phyloP scores from a whole-genome alignment of 2,113 vertebrate species.

The Varanus komodoensis region DNA sequence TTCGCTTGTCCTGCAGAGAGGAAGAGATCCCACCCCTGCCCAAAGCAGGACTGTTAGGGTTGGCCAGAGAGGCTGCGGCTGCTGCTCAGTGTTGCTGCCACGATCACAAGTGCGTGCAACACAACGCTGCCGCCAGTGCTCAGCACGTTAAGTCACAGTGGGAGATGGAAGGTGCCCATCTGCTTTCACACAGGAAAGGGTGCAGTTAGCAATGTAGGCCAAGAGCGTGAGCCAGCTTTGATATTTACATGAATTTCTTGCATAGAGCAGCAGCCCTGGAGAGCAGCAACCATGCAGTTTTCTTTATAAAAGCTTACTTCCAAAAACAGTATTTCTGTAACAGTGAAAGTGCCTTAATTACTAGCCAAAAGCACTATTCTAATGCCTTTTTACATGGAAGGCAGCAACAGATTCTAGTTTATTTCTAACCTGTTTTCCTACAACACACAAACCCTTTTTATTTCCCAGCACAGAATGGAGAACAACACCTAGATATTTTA shows the following conservation, averaged over 20 bases:
- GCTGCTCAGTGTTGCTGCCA: not conserved
- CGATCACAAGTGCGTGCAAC: not conserved
- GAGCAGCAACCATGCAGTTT: not conserved
- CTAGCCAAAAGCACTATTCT: not conserved
- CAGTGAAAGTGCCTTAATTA: not conserved
- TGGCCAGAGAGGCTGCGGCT: not conserved
- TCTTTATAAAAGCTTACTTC: not conserved
- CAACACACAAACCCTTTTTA: not conserved
- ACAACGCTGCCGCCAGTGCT: too few relatives aligned
- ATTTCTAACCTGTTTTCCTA: not conserved
- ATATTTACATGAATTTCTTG: not conserved
- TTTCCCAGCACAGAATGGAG: not conserved
- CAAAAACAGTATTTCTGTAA: not conserved
- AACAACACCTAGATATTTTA: not conserved
- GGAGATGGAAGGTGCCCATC: not conserved
- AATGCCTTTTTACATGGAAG: not conserved
- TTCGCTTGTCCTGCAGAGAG: constrained; percentile 80
- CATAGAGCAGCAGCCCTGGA: not conserved
- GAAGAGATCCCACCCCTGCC: constrained; percentile 76
- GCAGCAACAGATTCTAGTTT: not conserved
- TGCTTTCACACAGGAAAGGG: not conserved
- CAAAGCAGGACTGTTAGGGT: not conserved
- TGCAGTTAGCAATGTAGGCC: too few relatives aligned
- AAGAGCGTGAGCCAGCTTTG: not conserved
- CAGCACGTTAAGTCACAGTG: not conserved